Conservation (phyloP, 1,140 invertebrate genomes). For the Galleria mellonella region DNA sequence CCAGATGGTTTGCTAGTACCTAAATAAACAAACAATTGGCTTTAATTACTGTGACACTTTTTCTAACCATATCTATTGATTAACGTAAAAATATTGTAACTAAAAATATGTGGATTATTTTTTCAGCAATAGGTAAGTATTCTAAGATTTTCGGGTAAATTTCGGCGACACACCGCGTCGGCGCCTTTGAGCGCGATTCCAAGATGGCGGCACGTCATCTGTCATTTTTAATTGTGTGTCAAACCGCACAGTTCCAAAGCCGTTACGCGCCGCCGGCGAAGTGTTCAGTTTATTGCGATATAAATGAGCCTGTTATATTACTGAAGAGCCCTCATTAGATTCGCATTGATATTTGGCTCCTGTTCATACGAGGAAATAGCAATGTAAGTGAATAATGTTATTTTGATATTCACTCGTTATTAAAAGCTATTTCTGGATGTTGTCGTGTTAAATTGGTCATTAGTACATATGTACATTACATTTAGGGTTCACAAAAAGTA, state of each 20-base stretch:
- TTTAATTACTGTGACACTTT: too few relatives aligned
- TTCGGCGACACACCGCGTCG: constrained; percentile 25
- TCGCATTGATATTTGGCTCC: constrained; percentile 33
- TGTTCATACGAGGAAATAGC: constrained; percentile 11
- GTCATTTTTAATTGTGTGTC: constrained; percentile 72
- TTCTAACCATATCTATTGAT: background rate
- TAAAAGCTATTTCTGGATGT: too few relatives aligned
- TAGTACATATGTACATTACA: too few relatives aligned
- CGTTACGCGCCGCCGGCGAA: constrained; percentile 44
- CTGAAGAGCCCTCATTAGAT: constrained; percentile 34
- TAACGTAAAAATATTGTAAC: constrained; percentile 20
- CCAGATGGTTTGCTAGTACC: too few relatives aligned
- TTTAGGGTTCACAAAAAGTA: too few relatives aligned
- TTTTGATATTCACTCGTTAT: too few relatives aligned
- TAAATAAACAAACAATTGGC: too few relatives aligned
- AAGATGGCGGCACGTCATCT: constrained; percentile 54
- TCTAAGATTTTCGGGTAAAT: constrained; percentile 5
- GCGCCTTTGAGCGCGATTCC: constrained; percentile 36
- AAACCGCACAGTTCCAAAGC: constrained; percentile 33
- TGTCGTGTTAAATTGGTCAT: too few relatives aligned
- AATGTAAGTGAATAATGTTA: constrained; percentile 1
- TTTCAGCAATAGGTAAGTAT: constrained; percentile 29
- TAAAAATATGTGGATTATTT: constrained; percentile 51
- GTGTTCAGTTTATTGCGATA: constrained; percentile 68
- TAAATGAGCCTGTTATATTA: constrained; percentile 52